Evolutionary conservation across 2,797 vertebrate species (phyloP).

Genomic region (Sebastes reedi): DNA sequence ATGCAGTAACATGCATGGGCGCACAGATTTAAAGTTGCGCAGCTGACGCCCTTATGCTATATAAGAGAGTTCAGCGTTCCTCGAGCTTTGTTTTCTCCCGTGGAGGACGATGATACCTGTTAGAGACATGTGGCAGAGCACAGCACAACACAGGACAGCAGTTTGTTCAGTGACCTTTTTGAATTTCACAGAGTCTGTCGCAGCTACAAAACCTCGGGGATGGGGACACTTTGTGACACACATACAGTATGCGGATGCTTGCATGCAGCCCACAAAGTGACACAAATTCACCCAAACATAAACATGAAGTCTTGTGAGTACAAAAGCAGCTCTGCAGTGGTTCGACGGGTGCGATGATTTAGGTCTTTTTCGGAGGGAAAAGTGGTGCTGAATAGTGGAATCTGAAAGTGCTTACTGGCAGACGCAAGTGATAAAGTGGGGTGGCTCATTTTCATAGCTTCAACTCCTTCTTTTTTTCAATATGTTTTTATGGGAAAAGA

Average conservation of each 20-base stretch:
- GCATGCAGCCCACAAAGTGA: conserved; percentile 11
- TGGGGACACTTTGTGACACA: not conserved
- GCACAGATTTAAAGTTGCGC: conserved; percentile 30
- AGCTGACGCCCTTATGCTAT: not conserved
- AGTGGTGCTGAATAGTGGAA: conserved; percentile 43
- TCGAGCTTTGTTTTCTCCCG: conserved; percentile 7
- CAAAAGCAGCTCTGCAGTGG: conserved; percentile 21
- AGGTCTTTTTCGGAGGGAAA: conserved; percentile 26
- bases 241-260: not conserved
- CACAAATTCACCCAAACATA: conserved; percentile 24
- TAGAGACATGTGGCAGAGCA: conserved; percentile 23
- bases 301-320: not conserved
- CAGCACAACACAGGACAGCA: conserved; percentile 3
- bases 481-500: conserved; percentile 11
- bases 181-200: conserved; percentile 22
- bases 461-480: not conserved
- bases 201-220: conserved; percentile 13
- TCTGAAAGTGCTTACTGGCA: conserved; percentile 35
- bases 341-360: conserved; percentile 22
- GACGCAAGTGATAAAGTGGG: conserved; percentile 14
- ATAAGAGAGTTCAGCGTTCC: conserved; percentile 7
- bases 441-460: conserved; percentile 32
- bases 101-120: conserved; percentile 18
- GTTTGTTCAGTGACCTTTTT: conserved; percentile 47
- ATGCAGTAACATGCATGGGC: conserved; percentile 35